Percentiles rank a stretch among this genome's conserved stretches.
These are phyloP conservation scores for Polymixis flavicincta DNA, from an alignment of 2,888 invertebrate species.

Conservation along the genomic window DNA sequence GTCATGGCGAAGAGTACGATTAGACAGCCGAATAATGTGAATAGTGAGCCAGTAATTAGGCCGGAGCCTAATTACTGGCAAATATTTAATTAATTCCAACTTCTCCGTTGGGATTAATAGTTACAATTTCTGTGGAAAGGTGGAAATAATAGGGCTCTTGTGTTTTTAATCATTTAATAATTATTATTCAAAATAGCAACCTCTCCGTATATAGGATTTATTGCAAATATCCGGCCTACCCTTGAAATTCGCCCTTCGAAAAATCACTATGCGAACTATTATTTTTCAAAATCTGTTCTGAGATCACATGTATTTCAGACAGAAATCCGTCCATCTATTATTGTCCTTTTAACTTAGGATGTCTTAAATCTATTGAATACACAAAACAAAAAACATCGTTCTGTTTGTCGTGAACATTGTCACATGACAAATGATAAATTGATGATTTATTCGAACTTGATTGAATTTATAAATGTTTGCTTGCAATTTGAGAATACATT, in stretches of 20 bases:
- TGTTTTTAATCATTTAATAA: background rate
- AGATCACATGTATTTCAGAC: constrained; percentile 44
- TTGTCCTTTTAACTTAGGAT: constrained; percentile 45
- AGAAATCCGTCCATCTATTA: constrained; percentile 2
- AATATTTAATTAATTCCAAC: constrained; percentile 9
- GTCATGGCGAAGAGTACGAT: background rate
- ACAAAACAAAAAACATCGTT: constrained; percentile 24
- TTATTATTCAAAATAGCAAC: background rate
- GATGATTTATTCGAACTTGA: constrained; percentile 37
- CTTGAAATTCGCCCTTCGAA: background rate
- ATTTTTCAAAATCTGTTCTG: constrained; percentile 29
- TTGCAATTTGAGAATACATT: constrained; percentile 34
- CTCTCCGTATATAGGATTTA: background rate
- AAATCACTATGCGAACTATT: background rate
- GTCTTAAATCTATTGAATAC: constrained; percentile 49
- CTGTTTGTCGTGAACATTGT: constrained; percentile 53
- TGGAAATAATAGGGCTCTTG: background rate
- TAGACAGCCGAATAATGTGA: background rate
- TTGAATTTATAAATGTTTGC: constrained; percentile 37
- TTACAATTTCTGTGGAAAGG: background rate
- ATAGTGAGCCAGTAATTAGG: too few relatives aligned
- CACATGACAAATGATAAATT: constrained; percentile 37
- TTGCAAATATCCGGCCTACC: constrained; percentile 2
- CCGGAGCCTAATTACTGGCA: too few relatives aligned
- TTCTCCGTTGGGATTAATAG: background rate